Evolutionary conservation across 2,888 invertebrate genomes (phyloP), one percentile per base, ranked within the genome.

Genomic region (Tineola bisselliella): DNA sequence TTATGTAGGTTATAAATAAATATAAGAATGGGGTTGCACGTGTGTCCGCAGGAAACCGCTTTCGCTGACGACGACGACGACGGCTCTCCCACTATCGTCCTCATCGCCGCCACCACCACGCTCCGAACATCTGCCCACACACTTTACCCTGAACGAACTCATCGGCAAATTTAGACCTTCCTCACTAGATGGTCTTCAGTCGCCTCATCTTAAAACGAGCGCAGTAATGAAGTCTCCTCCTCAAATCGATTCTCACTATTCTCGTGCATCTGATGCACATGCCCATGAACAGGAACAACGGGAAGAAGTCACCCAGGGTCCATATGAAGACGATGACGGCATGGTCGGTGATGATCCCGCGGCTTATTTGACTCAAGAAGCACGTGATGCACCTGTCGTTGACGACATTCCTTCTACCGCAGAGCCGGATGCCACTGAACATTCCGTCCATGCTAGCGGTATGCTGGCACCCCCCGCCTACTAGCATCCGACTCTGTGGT

Each of bases 161-260:
- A 81, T 88, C 75, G 87, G 83, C 69, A 88, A 89, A 74, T 76
- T 88, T 69, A 83, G 88, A 44, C 87, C 88, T 61, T 88, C 84
- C 62, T 79, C 86, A 6, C 77, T 87, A 61, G 88, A 88, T 64
- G 88, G 88, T 25, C 75, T 87, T 62, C 87, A 84, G 71, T 87
- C 87, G 31, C 78, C 88, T 62, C 82, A 84, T 63, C 76, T 86
- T 64, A 84, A 87, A 72, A 81, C 82, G 63, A 80, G 87, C 64
- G 81, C 83, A 13, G 69, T 81, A 60, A 76, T 84, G 33, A 88
- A 89, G 64, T 81, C 88, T 61, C 87, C 89, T 19, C 90, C 89
- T 33, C 89, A 90, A 71, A 89, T 90, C 64, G 83, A 90, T 68
- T 89, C 88, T 52, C 88, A 90, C 66, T 90, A 90, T 72, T 88